Base-by-base conservation (phyloP, 2,888 invertebrate species). In the Cerceris ruficornis region DNA sequence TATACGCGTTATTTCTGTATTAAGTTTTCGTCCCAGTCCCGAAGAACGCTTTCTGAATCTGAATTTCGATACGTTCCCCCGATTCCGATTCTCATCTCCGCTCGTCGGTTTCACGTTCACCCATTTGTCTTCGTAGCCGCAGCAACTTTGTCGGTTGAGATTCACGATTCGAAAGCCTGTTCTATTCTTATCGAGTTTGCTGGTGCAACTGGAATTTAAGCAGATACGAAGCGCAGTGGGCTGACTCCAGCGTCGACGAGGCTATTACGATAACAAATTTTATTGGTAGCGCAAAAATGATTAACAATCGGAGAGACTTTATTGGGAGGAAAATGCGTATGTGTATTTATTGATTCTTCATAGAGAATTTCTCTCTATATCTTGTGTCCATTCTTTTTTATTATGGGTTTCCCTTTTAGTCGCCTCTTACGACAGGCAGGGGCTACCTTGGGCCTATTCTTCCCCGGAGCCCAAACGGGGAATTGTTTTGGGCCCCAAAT, bases 51-150 rank as follows among this genome's bases (percentile, higher is more conserved):
- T 5, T 62, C 41, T 43, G 67, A 75, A 75, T 75, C 58, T 77
- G 67, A 77, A 77, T 77, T 70, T 70, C 77, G 57, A 61, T 65
- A 65, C 64, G 64, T 59, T 11, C 14, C 43, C 11, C 60, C 15
- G 66, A 68, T 73, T 73, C 57, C 42, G 68, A 73, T 73, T 73
- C 61, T 73, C 68, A 67, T 72, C 72, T 60, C 52, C 15, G 72
- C 13, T 61, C 54, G 41, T 61, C 55, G 54, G 43, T 50, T 43
- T 39, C 59, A 55, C 66, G 43, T 42, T 41, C 55, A 39, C 13
- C 62, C 57, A 69, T 62, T 72, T 67, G 72, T 72, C 72, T 72
- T 72, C 60, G 72, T 61, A 60, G 52, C 41, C 61, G n/a, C 60
- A 62, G 61, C 15, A 69, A 69, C 46, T 62, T 62, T 46, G 69